A percentile compares a stretch with the other conserved stretches of the same genome.
Evolutionary conservation across 2,888 invertebrate genomes (phyloP).

Genomic region (Thereva nobilitata): DNA sequence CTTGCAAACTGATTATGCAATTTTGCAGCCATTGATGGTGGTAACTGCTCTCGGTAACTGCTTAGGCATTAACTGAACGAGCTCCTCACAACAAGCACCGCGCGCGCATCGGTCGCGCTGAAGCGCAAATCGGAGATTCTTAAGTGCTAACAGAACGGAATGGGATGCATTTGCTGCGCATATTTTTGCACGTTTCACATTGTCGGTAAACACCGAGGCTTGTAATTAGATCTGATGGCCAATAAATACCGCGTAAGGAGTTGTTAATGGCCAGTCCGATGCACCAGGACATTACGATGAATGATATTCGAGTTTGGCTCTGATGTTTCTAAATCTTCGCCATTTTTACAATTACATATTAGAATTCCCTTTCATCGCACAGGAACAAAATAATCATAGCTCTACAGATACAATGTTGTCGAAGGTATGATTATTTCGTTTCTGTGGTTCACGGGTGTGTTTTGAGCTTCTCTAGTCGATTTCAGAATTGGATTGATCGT

Average conservation of each 20-base stretch:
- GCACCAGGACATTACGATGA: background rate
- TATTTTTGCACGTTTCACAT: background rate
- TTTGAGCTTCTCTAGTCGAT: too few relatives aligned
- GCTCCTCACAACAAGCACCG: background rate
- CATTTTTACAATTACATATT: too few relatives aligned
- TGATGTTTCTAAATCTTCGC: too few relatives aligned
- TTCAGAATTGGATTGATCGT: too few relatives aligned
- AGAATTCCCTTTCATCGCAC: too few relatives aligned
- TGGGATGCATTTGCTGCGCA: background rate
- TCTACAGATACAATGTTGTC: too few relatives aligned
- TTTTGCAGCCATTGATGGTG: conserved; percentile 19
- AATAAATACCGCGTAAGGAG: conserved; percentile 30
- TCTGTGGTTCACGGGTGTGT: too few relatives aligned
- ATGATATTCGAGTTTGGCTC: too few relatives aligned
- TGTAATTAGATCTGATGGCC: conserved; percentile 29
- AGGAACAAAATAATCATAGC: too few relatives aligned
- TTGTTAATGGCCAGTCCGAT: conserved; percentile 22
- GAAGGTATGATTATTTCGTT: too few relatives aligned
- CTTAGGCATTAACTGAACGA: background rate
- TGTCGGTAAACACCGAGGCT: conserved; percentile 8
- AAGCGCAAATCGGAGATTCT: conserved; percentile 14
- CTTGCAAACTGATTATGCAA: conserved; percentile 32
- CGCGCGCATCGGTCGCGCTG: conserved; percentile 2
- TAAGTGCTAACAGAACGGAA: conserved; percentile 1
- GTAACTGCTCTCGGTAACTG: background rate